Evolutionary conservation across 2,113 vertebrate species (phyloP).

Genomic region (Triplophysa tibetana): DNA sequence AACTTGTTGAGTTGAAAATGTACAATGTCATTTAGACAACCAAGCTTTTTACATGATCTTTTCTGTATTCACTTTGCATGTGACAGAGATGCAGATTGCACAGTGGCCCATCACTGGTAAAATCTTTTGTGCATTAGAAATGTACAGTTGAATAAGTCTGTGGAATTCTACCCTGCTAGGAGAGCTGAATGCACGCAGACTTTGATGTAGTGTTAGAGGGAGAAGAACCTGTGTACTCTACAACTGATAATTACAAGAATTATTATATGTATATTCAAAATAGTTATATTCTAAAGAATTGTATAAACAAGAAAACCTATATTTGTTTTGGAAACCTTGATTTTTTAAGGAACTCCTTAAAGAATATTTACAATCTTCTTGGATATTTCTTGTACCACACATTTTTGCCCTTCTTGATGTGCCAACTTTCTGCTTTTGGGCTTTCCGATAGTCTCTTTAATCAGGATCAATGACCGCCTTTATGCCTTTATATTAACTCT

Average conservation of each 20-base stretch:
- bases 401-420: background rate
- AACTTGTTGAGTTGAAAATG: too few species aligned
- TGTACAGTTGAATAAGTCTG: slow-evolving; percentile 51
- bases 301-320: too few species aligned
- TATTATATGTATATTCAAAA: too few species aligned
- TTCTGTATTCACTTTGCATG: background rate
- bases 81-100: background rate
- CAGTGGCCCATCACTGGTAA: slow-evolving; percentile 7
- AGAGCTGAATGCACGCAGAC: slow-evolving; percentile 56
- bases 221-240: background rate
- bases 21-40: background rate
- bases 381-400: too few species aligned
- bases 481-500: background rate
- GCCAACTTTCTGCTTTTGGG: background rate
- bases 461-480: background rate
- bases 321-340: too few species aligned
- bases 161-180: slow-evolving; percentile 66
- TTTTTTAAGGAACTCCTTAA: too few species aligned
- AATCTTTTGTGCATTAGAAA: slow-evolving; percentile 27
- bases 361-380: too few species aligned
- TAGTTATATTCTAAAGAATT: too few species aligned
- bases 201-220: slow-evolving; percentile 59
- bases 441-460: background rate
- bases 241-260: background rate
- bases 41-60: background rate